Evolutionary conservation across 2,888 invertebrate species (phyloP), one percentile per base, ranked within the genome.

Genomic region (Ormia ochracea): DNA sequence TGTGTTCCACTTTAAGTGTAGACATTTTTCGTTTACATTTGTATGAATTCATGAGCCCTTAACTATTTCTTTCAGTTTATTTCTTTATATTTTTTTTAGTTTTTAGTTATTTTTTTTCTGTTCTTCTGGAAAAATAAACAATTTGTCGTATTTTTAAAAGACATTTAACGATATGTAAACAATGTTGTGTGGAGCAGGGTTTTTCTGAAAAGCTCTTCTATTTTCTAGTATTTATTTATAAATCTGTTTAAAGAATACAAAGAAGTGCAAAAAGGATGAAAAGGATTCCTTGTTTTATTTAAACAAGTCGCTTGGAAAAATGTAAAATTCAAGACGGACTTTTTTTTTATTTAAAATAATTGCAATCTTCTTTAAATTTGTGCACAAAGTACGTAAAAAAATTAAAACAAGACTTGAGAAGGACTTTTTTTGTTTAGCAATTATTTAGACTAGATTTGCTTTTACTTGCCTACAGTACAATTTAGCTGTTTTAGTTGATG

Each of bases 151-250:
- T 28, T 50, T 59, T 12, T 4, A n/a, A 36, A 21, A 45, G 61
- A 61, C 59, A 68, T 78, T 74, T 78, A 78, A 78, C 78, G 78
- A 78, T 78, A 65, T 78, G 74, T 65, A 74, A 78, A 78, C 78
- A 78, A 36, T 65, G 63, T 50, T 74, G 5, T 58, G 26, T 72
- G 28, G 59, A 45, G 38, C 48, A 28, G 28, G 14, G 3, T 61
- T 61, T 36, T 43, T 63, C 31, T 28, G n/a, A 38, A 72, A 74
- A 58, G 41, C 58, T 50, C 61, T 78, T 63, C 54, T 48, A 14
- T 12, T 6, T 45, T 63, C 36, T 36, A 56, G 63, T 73, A 73
- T 73, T 74, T 74, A 65, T 65, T 74, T 74, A 74, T 58, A 56
- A 74, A 74, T 74, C 65, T 65, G 21, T 74, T 48, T 28, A 31